Conservation (phyloP, 2,113 vertebrate species). For the Centropristis striata region DNA sequence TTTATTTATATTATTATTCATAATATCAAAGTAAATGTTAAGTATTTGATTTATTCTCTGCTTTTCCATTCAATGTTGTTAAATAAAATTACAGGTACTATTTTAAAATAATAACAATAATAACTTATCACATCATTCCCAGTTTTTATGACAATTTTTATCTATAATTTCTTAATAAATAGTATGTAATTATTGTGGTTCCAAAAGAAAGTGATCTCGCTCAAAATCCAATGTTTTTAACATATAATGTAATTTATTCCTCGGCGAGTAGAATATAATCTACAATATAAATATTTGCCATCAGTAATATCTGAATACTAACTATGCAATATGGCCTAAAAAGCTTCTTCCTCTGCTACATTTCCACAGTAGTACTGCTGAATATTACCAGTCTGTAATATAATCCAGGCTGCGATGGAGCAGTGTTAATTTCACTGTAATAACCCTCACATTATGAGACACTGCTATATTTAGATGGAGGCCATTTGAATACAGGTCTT, state of each 20-base stretch:
- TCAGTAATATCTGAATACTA: slow-evolving; percentile 19
- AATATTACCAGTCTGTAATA: slow-evolving; percentile 45
- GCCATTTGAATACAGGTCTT: slow-evolving; percentile 92
- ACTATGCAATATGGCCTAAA: slow-evolving; percentile 26
- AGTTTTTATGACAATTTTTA: neutral
- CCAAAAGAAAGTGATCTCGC: neutral
- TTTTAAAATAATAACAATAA: neutral
- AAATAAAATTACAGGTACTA: neutral
- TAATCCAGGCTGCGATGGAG: slow-evolving; percentile 47
- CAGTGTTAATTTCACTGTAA: slow-evolving; percentile 72
- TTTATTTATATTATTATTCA: too few relatives aligned
- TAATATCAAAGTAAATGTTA: neutral
- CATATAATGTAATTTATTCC: slow-evolving; percentile 13
- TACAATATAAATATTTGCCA: slow-evolving; percentile 38
- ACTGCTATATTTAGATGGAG: slow-evolving; percentile 79
- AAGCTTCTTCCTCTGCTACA: slow-evolving; percentile 1
- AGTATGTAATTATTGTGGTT: slow-evolving; percentile 7
- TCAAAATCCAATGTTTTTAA: slow-evolving; percentile 10
- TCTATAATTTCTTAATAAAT: slow-evolving; percentile 2
- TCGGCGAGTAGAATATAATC: neutral
- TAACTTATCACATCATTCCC: neutral
- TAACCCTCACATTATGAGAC: slow-evolving; percentile 72
- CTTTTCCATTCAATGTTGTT: neutral
- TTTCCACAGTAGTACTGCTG: slow-evolving; percentile 21
- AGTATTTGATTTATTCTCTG: neutral